Evolutionary conservation across 1,140 invertebrate species (phyloP), one percentile per base, ranked within the genome.

Genomic region (Pachypsylla venusta): DNA sequence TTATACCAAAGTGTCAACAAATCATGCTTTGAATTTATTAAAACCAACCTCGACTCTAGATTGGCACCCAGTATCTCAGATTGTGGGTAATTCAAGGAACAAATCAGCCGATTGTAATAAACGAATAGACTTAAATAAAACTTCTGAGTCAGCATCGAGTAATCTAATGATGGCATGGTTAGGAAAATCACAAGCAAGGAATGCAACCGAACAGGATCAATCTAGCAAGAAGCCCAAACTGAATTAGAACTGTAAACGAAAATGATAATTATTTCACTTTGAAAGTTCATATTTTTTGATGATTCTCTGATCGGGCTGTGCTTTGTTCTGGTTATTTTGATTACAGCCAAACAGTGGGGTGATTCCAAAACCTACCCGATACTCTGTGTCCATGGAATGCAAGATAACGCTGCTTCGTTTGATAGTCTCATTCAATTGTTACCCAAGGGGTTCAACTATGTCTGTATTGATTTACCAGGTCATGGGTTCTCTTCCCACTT

Each of bases 61-160:
- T 19, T 85, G 79, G 79, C 79, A 90, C 69, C 77, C 77, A 28
- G 85, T 90, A 4, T 80, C 82, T 1, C 79, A 74, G 54, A 59
- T 72, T 54, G 86, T 90, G 0, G 88, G 88, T 67, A 85, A 83
- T 68, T 80, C 83, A 1, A 70, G 77, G 39, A 79, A 85, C 68
- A 85, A 88, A 70, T 76, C 77, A 58, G 66, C 72, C n/a, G 73
- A 82, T 58, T 85, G 84, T 63, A 81, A 81, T 60, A 79, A 80
- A 64, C 77, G 42, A 7, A 48, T 48, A 5, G 42, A 48, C 22
- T n/a, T 48, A 22, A 48, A n/a, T n/a, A 48, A 48, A n/a, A 48
- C 42, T 7, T 7, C 22, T 4, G 42, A 48, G 7, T 19, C n/a
- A 7, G 22, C 16, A 22, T 48, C 42, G 22, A 48, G 42, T 48